A percentile compares a stretch with the other conserved stretches of the same genome.
These are phyloP conservation scores for Pararge aegeria DNA, from an alignment of 1,140 invertebrate genomes.

Conservation along the genomic window DNA sequence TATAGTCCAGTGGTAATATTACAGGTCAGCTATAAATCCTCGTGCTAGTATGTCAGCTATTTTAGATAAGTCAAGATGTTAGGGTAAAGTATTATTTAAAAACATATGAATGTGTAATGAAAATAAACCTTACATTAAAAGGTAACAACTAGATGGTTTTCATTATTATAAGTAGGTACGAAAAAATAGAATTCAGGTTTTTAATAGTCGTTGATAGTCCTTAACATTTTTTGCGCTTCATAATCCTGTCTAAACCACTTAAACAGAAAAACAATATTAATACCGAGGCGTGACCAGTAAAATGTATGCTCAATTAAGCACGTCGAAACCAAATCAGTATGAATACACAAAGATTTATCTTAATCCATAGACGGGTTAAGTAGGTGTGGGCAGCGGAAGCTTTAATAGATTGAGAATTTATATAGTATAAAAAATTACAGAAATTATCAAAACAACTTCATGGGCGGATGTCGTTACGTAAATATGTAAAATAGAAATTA, in stretches of 20 bases:
- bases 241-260: conserved; percentile 1
- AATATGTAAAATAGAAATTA: neutral
- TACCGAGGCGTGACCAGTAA: conserved; percentile 8
- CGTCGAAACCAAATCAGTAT: conserved; percentile 19
- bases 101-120: too few relatives aligned
- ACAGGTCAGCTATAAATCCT: too few relatives aligned
- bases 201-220: neutral
- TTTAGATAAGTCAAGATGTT: too few relatives aligned
- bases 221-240: neutral
- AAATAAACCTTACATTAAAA: too few relatives aligned
- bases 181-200: neutral
- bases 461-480: neutral
- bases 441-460: conserved; percentile 4
- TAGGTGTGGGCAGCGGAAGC: conserved; percentile 37
- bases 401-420: conserved; percentile 11
- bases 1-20: too few relatives aligned
- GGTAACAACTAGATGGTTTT: too few relatives aligned
- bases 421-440: conserved; percentile 6
- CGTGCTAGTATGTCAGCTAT: too few relatives aligned
- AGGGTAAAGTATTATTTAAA: too few relatives aligned
- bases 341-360: conserved; percentile 22
- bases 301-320: conserved; percentile 16
- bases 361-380: conserved; percentile 24
- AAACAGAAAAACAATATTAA: neutral
- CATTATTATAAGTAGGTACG: too few relatives aligned